A percentile compares a stretch with the other conserved stretches of the same genome.
phyloP scores from a whole-genome alignment of 2,797 vertebrate species.

The Varecia variegata region DNA sequence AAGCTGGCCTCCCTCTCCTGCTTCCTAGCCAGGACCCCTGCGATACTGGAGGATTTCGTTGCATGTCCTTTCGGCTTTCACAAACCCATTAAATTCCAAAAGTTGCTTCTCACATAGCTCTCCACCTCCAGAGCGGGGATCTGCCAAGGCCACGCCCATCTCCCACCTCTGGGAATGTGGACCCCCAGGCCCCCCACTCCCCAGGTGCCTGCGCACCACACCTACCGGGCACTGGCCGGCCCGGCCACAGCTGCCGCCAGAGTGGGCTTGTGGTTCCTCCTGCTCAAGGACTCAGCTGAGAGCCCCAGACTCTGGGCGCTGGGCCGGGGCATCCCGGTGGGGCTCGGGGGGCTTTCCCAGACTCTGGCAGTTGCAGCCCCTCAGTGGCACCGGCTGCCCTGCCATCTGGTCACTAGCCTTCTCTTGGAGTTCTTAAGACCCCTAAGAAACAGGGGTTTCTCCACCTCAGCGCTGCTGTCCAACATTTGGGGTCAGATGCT shows the following conservation, averaged over 20 bases:
- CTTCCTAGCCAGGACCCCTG: background rate
- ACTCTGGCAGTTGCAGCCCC: background rate
- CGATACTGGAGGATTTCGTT: accelerated
- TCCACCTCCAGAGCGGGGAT: background rate
- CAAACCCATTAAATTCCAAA: background rate
- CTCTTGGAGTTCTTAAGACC: background rate
- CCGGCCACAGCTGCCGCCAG: background rate
- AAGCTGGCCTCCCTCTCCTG: background rate
- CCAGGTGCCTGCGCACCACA: background rate
- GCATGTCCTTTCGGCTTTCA: background rate
- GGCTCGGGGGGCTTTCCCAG: background rate
- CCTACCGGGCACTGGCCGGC: background rate
- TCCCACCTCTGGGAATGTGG: background rate
- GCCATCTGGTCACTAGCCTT: no score
- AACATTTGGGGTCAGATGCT: background rate
- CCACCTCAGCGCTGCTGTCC: accelerated
- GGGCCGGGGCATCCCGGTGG: accelerated
- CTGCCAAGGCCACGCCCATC: background rate
- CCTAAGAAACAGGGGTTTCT: no score
- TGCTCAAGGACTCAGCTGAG: background rate
- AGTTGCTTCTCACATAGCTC: background rate
- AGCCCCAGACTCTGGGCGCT: background rate
- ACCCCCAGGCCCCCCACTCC: background rate
- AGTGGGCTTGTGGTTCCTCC: accelerated
- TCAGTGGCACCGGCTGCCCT: background rate